Evolutionary conservation across 2,113 vertebrate species (phyloP).

Genomic region (Eira barbara): DNA sequence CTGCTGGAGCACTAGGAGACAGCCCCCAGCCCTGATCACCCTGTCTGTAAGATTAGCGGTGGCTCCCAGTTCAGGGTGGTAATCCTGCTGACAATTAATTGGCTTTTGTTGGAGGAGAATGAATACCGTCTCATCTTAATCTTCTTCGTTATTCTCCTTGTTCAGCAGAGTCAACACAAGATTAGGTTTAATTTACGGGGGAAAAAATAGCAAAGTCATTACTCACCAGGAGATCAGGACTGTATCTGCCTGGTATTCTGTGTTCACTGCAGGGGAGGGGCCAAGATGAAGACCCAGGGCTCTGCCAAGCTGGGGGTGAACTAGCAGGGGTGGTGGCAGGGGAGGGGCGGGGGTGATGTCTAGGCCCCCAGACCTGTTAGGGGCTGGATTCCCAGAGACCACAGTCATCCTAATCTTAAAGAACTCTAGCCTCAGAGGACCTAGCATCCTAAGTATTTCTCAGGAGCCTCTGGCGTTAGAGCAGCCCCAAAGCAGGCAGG

Average conservation of each 20-base stretch:
- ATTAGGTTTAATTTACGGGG: conserved; percentile 82
- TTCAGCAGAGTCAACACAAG: conserved; percentile 83
- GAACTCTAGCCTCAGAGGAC: background rate
- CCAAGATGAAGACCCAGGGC: background rate
- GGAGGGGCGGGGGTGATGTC: rapidly evolving
- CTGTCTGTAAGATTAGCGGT: background rate
- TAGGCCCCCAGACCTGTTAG: background rate
- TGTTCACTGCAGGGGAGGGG: background rate
- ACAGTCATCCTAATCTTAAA: background rate
- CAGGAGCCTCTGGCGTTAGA: background rate
- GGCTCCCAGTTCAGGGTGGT: background rate
- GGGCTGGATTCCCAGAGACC: background rate
- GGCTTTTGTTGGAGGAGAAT: conserved; percentile 81
- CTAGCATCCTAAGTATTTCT: background rate
- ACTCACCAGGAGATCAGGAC: conserved; percentile 69
- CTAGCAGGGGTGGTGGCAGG: background rate
- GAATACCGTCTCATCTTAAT: conserved; percentile 84
- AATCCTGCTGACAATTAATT: conserved; percentile 81
- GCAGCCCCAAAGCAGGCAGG: background rate
- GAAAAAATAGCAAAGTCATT: conserved; percentile 69
- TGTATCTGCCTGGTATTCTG: conserved; percentile 58
- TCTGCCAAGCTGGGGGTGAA: background rate
- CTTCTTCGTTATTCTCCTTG: conserved; percentile 82
- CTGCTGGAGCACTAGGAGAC: background rate
- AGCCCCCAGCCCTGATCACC: background rate